Evolutionary conservation across 2,888 invertebrate genomes (phyloP).

Genomic region (Trissolcus japonicus): DNA sequence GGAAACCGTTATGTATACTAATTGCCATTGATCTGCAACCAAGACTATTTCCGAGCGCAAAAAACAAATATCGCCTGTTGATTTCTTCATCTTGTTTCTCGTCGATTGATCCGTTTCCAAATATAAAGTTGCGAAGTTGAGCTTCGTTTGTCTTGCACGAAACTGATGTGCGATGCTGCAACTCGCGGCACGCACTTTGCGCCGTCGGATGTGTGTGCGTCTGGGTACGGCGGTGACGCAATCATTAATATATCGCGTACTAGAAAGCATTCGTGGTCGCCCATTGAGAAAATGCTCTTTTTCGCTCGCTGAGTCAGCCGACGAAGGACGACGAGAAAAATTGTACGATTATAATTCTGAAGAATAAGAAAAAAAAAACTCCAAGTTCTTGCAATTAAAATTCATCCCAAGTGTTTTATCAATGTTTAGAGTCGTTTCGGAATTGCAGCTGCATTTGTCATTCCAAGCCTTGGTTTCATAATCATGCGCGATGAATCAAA

Average conservation of each 20-base stretch:
- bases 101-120: neutral
- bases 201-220: constrained; percentile 1
- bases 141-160: too few relatives aligned
- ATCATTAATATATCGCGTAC: constrained; percentile 37
- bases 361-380: too few relatives aligned
- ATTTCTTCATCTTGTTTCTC: too few relatives aligned
- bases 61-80: too few relatives aligned
- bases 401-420: neutral
- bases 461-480: neutral
- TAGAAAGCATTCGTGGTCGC: constrained; percentile 44
- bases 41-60: too few relatives aligned
- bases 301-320: constrained; percentile 36
- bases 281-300: constrained; percentile 45
- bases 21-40: neutral
- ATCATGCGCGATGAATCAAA: too few relatives aligned
- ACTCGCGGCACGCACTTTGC: too few relatives aligned
- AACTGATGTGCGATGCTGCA: too few relatives aligned
- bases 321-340: constrained; percentile 34
- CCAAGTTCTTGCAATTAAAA: constrained; percentile 16
- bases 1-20: constrained; percentile 5
- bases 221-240: constrained; percentile 21
- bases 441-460: neutral
- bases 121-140: too few relatives aligned
- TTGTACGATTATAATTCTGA: constrained; percentile 16
- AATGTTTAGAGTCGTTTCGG: too few relatives aligned